Evolutionary conservation across 2,113 vertebrate species (phyloP), one percentile per base, ranked within the genome.

Genomic region (Antigone vipio): DNA sequence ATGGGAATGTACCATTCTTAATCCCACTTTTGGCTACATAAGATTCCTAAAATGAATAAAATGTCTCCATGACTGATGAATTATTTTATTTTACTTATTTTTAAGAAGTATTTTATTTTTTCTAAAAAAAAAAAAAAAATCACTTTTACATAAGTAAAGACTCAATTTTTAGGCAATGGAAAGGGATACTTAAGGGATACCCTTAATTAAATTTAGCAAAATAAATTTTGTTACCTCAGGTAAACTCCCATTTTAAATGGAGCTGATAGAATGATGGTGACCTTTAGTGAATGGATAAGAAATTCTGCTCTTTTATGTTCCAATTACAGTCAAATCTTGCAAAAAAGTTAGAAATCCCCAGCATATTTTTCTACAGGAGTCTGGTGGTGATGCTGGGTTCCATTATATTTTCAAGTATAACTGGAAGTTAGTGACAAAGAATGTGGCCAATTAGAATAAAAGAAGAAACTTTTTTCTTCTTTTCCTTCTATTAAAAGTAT

Each of bases 1-100:
- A 88, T 82, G 77, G 89, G 85, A 71, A 89, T 80, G 50, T 50
- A 89, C 34, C 24, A 76, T 79, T 74, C 47, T 56, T 93, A 95
- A 80, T 62, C 64, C 69, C 4, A 0, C 4, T 60, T 87, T 94
- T 60, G 30, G 56, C 27, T 71, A 74, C 34, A 49, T 26, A 32
- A 83, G 84, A 71, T 60, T 27, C 35, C 12, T 50, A 35, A 50
- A 85, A 76, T 63, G 62, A 89, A 82, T 29, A 72, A 95, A 42
- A 42, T 42, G 40, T 42, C 40, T 42, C 40, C 40, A 42, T 42
- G 40, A 42, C 40, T 42, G 40, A 42, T 42, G 40, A 42, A 42
- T 42, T 42, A 24, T 24, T 30, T 34, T n/a, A 13, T 20, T 85
- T n/a, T 19, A 38, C 5, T 35, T 60, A 5, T 21, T 72, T 75